phyloP scores from a whole-genome alignment of 2,797 vertebrate species.

The Pseudochirops cupreus region DNA sequence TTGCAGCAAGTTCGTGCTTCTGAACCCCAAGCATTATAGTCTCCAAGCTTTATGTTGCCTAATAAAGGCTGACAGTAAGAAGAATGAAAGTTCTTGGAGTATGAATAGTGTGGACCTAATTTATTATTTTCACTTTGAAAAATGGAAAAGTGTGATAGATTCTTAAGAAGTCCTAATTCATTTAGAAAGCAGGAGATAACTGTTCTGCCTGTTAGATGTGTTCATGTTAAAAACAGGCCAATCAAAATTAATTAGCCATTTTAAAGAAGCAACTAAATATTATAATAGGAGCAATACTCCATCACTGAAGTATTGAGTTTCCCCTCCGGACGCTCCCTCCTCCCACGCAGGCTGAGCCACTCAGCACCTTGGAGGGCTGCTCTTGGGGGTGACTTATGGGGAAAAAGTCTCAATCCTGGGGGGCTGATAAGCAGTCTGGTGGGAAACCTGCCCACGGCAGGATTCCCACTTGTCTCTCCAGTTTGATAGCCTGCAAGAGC shows the following conservation, averaged over 20 bases:
- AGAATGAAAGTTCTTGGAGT: neutral
- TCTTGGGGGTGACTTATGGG: neutral
- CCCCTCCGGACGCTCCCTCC: neutral
- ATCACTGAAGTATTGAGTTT: neutral
- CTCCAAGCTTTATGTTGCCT: neutral
- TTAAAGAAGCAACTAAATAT: neutral
- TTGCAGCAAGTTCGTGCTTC: slow-evolving; percentile 1
- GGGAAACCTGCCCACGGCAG: neutral
- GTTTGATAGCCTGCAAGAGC: neutral
- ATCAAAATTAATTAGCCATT: slow-evolving; percentile 4
- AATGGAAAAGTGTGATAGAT: neutral
- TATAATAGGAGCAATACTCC: neutral
- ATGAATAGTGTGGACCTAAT: neutral
- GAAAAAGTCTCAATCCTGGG: neutral
- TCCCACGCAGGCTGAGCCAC: neutral
- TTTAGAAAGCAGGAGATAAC: neutral
- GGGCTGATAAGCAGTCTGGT: neutral
- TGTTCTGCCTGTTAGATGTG: neutral
- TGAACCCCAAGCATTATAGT: neutral
- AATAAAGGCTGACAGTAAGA: slow-evolving; percentile 1
- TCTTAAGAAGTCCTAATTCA: neutral
- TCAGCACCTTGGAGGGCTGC: neutral
- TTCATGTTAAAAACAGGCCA: neutral
- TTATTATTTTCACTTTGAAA: neutral
- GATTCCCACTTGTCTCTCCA: neutral